Evolutionary conservation across 2,113 vertebrate genomes (phyloP).

Genomic region (Ailurus styani): DNA sequence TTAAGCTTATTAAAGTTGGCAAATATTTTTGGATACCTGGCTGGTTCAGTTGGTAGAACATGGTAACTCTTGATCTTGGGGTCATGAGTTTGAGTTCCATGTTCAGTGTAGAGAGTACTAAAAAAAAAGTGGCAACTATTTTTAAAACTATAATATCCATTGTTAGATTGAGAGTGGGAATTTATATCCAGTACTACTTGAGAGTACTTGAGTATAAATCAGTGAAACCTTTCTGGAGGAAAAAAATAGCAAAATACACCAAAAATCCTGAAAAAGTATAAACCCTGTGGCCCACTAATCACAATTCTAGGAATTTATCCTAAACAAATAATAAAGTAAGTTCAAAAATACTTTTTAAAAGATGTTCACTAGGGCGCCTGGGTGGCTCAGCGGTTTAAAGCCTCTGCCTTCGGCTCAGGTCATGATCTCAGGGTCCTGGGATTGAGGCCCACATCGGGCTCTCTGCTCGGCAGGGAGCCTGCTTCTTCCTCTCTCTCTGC

Average conservation of each 20-base stretch:
- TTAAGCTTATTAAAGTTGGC: background rate
- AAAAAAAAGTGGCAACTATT: background rate
- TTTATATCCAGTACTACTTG: background rate
- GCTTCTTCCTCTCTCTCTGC: too few relatives aligned
- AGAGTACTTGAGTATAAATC: background rate
- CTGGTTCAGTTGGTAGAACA: background rate
- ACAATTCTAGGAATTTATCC: background rate
- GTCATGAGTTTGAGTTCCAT: background rate
- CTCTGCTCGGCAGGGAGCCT: too few relatives aligned
- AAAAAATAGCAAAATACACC: background rate
- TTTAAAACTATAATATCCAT: background rate
- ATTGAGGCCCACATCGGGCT: too few relatives aligned
- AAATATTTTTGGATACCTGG: background rate
- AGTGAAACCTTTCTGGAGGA: background rate
- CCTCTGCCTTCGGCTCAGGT: too few relatives aligned
- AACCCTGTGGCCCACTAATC: background rate
- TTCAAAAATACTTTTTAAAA: background rate
- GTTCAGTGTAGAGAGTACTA: background rate
- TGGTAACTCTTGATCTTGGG: background rate
- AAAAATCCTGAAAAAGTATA: background rate
- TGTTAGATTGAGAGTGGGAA: background rate
- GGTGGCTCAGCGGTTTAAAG: too few relatives aligned
- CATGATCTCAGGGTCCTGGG: too few relatives aligned
- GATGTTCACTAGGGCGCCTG: background rate
- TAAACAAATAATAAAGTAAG: background rate